phyloP scores from a whole-genome alignment of 2,113 vertebrate genomes.

The Cyanoramphus novaezelandiae region DNA sequence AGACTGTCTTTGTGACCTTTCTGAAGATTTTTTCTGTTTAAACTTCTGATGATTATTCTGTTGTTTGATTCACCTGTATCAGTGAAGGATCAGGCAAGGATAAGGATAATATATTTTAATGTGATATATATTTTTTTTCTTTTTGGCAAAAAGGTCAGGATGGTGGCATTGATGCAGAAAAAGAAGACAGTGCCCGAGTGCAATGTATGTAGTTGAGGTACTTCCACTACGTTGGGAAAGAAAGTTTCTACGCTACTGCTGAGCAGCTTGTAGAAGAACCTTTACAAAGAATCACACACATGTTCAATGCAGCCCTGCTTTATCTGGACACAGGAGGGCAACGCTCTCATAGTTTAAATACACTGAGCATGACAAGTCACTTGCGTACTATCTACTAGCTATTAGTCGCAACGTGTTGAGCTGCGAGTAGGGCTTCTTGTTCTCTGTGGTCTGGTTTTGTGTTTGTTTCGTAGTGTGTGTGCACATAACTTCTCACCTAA shows the following conservation, averaged over 20 bases:
- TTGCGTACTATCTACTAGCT: background rate
- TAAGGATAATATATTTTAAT: conserved; percentile 67
- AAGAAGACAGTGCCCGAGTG: conserved; percentile 18
- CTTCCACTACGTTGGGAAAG: conserved; percentile 17
- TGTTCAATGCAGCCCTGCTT: background rate
- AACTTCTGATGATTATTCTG: conserved; percentile 61
- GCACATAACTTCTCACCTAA: background rate
- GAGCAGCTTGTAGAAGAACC: conserved; percentile 5
- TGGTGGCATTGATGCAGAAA: background rate
- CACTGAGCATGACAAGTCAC: background rate
- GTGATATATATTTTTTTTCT: background rate
- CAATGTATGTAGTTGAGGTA: conserved; percentile 25
- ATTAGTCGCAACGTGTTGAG: background rate
- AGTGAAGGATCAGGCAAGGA: conserved; percentile 70
- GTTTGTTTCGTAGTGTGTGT: background rate
- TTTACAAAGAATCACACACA: background rate
- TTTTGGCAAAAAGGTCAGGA: conserved; percentile 5
- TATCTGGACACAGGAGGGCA: background rate
- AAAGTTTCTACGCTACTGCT: conserved; percentile 8
- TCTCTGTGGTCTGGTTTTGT: conserved; percentile 13
- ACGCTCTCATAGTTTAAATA: background rate
- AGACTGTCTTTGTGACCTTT: conserved; percentile 64
- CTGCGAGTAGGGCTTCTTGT: conserved; percentile 32
- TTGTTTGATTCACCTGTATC: conserved; percentile 68
- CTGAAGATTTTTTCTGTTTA: conserved; percentile 19